A percentile compares a stretch with the other conserved stretches of the same genome.
phyloP scores from a whole-genome alignment of 2,797 vertebrate species.

The Etheostoma perlongum region DNA sequence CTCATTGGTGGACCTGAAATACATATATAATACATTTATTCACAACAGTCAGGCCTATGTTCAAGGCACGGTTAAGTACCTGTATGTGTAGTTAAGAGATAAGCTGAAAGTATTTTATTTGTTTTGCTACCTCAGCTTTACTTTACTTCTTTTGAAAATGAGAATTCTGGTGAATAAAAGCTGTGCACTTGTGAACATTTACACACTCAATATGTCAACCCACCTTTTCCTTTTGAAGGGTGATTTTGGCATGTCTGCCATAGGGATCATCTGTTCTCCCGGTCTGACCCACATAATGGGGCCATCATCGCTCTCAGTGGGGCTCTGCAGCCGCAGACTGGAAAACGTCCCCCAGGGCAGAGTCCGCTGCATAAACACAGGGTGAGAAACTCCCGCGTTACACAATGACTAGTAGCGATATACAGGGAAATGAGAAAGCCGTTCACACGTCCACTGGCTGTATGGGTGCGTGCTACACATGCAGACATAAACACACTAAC shows the following conservation, averaged over 20 bases:
- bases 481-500: slow-evolving; percentile 79
- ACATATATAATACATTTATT: slow-evolving; percentile 41
- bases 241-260: slow-evolving; percentile 99
- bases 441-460: not conserved
- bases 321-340: slow-evolving; percentile 94
- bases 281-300: slow-evolving; percentile 99
- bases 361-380: slow-evolving; percentile 87
- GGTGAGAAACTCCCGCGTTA: not conserved
- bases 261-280: slow-evolving; percentile 98
- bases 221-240: slow-evolving; percentile 99
- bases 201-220: slow-evolving; percentile 39
- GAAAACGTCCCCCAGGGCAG: slow-evolving; percentile 98
- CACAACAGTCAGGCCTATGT: slow-evolving; percentile 7
- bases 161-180: not conserved
- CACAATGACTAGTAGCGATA: not conserved
- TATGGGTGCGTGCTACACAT: not conserved
- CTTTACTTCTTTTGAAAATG: not conserved
- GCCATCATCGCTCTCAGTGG: slow-evolving; percentile 97
- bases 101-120: not conserved
- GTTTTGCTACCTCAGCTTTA: slow-evolving; percentile 3
- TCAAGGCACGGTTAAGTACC: not conserved
- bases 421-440: not conserved
- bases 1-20: slow-evolving; percentile 97
- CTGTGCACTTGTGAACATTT: slow-evolving; percentile 10
- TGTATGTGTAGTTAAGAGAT: slow-evolving; percentile 3